A percentile compares a stretch with the other conserved stretches of the same genome.
phyloP scores from a whole-genome alignment of 2,797 vertebrate species.

The Pagetopsis macropterus region DNA sequence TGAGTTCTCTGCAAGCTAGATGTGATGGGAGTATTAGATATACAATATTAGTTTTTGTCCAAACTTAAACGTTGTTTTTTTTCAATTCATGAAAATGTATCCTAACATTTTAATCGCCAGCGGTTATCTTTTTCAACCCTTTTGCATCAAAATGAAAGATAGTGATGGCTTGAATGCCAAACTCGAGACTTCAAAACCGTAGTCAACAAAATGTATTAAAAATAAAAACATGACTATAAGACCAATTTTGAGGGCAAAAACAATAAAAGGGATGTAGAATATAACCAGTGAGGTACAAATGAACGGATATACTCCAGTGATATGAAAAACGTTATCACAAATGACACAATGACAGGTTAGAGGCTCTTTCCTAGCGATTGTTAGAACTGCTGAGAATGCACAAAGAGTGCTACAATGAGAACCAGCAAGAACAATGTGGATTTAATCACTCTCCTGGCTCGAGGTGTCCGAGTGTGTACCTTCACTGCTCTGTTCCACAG shows the following conservation, averaged over 20 bases:
- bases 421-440: constrained; percentile 43
- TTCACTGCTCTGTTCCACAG: constrained; percentile 25
- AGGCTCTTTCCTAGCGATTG: neutral
- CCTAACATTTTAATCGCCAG: too few relatives aligned
- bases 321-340: neutral
- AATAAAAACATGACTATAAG: neutral
- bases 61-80: too few relatives aligned
- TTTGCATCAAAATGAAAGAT: too few relatives aligned
- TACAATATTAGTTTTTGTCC: too few relatives aligned
- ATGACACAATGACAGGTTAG: neutral
- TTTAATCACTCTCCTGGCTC: constrained; percentile 44
- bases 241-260: neutral
- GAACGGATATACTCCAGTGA: neutral
- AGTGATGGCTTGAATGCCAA: too few relatives aligned
- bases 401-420: neutral
- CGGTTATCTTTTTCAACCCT: too few relatives aligned
- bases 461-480: constrained; percentile 26
- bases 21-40: too few relatives aligned
- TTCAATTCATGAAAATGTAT: too few relatives aligned
- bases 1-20: too few relatives aligned
- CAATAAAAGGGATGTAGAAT: neutral
- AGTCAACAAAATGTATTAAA: neutral
- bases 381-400: constrained; percentile 9
- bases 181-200: too few relatives aligned
- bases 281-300: neutral